Percentiles rank a stretch among this genome's conserved stretches.
Conservation (phyloP, 2,888 invertebrate genomes). For the Pimpla rufipes region DNA sequence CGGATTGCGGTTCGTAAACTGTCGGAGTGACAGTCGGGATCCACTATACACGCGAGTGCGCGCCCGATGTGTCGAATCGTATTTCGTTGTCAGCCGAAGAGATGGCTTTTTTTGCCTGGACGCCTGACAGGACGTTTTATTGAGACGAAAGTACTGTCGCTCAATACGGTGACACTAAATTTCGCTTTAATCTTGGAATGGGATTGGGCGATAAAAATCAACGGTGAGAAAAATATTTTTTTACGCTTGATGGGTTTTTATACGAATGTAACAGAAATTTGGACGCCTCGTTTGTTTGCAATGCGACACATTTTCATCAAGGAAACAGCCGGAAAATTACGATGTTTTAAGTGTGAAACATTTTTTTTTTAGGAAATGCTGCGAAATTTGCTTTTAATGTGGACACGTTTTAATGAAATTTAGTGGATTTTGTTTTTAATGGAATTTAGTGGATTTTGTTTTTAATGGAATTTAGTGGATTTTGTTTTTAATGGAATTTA, state of each 20-base stretch:
- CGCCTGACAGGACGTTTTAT: background rate
- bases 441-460: no score
- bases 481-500: no score
- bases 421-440: no score
- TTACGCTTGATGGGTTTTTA: background rate
- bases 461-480: no score
- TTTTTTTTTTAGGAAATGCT: no score
- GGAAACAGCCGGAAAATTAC: no score
- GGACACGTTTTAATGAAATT: no score
- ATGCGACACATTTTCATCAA: no score
- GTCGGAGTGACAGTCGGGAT: background rate
- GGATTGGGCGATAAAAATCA: background rate
- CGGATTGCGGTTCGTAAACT: background rate
- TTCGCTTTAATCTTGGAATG: background rate
- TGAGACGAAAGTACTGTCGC: background rate
- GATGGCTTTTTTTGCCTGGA: conserved; percentile 10
- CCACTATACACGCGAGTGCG: background rate
- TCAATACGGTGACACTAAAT: background rate
- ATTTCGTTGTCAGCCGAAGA: conserved; percentile 3
- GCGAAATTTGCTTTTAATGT: no score
- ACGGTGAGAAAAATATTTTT: background rate
- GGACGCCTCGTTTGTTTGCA: no score
- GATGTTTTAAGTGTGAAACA: no score
- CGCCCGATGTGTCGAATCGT: background rate
- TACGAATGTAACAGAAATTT: background rate